These are phyloP conservation scores for Prietella phreatophila DNA, from an alignment of 2,113 vertebrate genomes.

Conservation along the genomic window DNA sequence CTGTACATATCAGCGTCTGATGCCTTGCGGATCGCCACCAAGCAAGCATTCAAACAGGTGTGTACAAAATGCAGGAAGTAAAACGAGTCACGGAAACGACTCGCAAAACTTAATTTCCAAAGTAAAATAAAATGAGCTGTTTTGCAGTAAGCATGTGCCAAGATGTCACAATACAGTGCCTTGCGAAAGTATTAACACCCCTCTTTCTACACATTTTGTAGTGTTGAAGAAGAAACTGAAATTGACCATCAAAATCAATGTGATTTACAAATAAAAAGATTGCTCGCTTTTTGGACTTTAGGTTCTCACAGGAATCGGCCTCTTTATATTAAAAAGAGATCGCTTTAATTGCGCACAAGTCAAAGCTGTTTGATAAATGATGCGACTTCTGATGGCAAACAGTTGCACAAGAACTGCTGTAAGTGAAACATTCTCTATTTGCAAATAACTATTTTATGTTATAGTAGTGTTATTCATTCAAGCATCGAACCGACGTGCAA, in stretches of 20 bases:
- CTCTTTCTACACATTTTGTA: background rate
- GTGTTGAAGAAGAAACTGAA: too few species aligned
- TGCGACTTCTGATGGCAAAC: too few species aligned
- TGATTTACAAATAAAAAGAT: background rate
- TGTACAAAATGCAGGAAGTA: background rate
- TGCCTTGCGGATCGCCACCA: background rate
- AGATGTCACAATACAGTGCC: too few species aligned
- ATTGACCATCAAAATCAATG: too few species aligned
- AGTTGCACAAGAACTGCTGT: background rate
- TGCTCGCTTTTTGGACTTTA: too few species aligned
- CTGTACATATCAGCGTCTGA: background rate
- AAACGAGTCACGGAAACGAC: background rate
- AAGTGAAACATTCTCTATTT: background rate
- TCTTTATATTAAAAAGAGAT: background rate
- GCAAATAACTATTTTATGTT: background rate
- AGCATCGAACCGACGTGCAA: constrained; percentile 48
- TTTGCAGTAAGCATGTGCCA: background rate
- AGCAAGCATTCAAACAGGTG: background rate
- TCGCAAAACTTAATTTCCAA: background rate
- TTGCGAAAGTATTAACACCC: background rate
- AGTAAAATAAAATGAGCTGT: background rate
- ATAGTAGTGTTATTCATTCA: constrained; percentile 53
- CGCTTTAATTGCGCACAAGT: too few species aligned
- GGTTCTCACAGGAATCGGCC: background rate
- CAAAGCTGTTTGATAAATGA: background rate